phyloP scores from a whole-genome alignment of 2,113 vertebrate species.

The Plotosus lineatus region DNA sequence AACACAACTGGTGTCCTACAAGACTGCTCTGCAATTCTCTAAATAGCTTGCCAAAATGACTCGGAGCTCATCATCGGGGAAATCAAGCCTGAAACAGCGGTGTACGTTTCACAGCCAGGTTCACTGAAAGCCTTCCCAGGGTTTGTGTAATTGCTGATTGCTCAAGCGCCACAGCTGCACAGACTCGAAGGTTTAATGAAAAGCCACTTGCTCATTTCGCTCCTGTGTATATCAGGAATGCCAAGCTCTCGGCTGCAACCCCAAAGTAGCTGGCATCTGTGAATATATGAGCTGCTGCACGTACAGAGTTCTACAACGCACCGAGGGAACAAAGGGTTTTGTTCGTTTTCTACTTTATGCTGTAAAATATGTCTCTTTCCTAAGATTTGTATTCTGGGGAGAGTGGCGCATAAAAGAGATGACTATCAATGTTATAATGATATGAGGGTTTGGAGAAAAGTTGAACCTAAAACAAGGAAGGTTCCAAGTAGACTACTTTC shows the following conservation, averaged over 20 bases:
- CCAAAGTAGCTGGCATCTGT: not conserved
- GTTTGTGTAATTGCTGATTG: conserved; percentile 8
- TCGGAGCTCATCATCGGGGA: conserved; percentile 25
- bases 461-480: not conserved
- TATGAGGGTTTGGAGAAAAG: not conserved
- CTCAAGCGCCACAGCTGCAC: not conserved
- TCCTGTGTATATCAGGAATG: not conserved
- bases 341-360: not conserved
- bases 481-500: not conserved
- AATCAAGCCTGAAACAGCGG: conserved; percentile 20
- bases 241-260: not conserved
- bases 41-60: conserved; percentile 27
- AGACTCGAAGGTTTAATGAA: conserved; percentile 38
- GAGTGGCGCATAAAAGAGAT: not conserved
- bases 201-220: conserved; percentile 31
- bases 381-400: not conserved
- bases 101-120: conserved; percentile 15
- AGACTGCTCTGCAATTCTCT: not conserved
- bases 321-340: not conserved
- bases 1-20: not conserved
- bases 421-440: not conserved
- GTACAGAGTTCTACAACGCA: not conserved
- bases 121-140: not conserved
- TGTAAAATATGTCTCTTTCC: not conserved
- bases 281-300: not conserved